Conservation (phyloP, 2,797 vertebrate species). For the Chelidonichthys spinosus region DNA sequence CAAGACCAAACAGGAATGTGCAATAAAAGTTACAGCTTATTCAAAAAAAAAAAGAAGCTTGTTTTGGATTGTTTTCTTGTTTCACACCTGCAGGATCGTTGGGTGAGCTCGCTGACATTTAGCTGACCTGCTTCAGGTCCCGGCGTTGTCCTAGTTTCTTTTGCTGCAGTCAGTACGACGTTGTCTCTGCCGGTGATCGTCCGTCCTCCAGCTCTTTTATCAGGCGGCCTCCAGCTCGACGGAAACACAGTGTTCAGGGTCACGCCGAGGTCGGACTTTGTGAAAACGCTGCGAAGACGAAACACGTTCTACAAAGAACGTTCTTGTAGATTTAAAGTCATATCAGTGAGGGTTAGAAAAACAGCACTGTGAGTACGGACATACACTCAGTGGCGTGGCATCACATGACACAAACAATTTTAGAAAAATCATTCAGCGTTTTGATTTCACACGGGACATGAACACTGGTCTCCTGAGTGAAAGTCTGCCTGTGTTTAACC, state of each 20-base stretch:
- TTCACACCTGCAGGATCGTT: slow-evolving; percentile 17
- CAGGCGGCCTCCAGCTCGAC: slow-evolving; percentile 24
- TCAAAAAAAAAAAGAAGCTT: slow-evolving; percentile 64
- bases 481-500: no score
- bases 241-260: slow-evolving; percentile 33
- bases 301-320: background rate
- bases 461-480: no score
- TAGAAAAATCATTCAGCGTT: no score
- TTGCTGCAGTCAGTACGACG: slow-evolving; percentile 33
- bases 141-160: slow-evolving; percentile 55
- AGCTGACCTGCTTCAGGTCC: slow-evolving; percentile 55
- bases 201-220: slow-evolving; percentile 24
- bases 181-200: slow-evolving; percentile 23
- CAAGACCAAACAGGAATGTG: slow-evolving; percentile 91
- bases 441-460: no score
- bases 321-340: no score
- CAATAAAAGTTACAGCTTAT: slow-evolving; percentile 90
- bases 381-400: no score
- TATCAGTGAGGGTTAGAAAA: no score
- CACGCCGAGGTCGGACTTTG: background rate
- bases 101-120: slow-evolving; percentile 15
- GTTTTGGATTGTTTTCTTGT: slow-evolving; percentile 67
- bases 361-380: no score
- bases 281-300: background rate
- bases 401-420: no score